Evolutionary conservation across 2,797 vertebrate genomes (phyloP).

Genomic region (Neoniphon sammara): DNA sequence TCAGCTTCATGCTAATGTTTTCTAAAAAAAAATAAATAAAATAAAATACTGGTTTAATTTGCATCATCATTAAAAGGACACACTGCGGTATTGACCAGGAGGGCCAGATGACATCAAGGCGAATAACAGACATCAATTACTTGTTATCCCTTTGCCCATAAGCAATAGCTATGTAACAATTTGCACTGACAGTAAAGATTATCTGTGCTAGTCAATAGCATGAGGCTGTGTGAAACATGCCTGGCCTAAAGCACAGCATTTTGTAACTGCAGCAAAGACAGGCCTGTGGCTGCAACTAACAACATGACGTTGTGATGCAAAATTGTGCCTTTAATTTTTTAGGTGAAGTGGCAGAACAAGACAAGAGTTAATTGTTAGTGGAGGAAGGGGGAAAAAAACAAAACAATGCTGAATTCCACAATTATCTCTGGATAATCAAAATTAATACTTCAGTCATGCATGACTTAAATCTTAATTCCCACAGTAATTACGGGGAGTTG

Average conservation of each 20-base stretch:
- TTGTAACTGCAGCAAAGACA: not conserved
- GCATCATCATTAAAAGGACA: conserved; percentile 21
- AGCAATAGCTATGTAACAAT: not conserved
- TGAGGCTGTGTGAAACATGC: too few species aligned
- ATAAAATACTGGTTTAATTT: conserved; percentile 11
- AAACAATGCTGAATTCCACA: too few species aligned
- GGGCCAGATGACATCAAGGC: not conserved
- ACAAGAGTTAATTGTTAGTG: too few species aligned
- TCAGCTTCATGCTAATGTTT: conserved; percentile 64
- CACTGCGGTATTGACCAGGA: too few species aligned
- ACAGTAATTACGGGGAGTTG: too few species aligned
- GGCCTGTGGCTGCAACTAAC: conserved; percentile 1
- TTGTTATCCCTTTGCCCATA: not conserved
- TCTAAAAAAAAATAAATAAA: not conserved
- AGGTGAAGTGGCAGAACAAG: conserved; percentile 1
- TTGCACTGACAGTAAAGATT: conserved; percentile 3
- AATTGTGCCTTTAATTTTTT: conserved; percentile 35
- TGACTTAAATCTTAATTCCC: too few species aligned
- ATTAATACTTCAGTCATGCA: too few species aligned
- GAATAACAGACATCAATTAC: not conserved
- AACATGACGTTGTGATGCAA: conserved; percentile 22
- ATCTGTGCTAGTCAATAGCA: too few species aligned
- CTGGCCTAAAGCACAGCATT: conserved; percentile 12
- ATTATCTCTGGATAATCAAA: too few species aligned
- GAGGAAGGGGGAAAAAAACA: too few species aligned